Percentiles rank a stretch among this genome's conserved stretches.
Evolutionary conservation across 2,113 vertebrate species (phyloP).

Genomic region (Noctilio leporinus): DNA sequence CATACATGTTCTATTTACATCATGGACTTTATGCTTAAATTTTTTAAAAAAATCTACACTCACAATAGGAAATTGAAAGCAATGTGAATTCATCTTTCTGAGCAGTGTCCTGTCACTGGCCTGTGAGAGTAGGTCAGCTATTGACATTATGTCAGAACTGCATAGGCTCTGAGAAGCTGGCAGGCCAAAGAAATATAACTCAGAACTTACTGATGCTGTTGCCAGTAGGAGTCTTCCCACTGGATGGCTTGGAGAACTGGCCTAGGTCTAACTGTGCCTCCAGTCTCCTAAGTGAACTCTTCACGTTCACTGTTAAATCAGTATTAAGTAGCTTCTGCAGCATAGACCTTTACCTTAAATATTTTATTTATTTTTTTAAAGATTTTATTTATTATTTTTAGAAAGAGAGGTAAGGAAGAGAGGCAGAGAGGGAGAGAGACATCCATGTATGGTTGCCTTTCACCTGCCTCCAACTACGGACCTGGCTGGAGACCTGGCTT

Average conservation of each 20-base stretch:
- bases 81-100: not conserved
- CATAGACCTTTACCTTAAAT: not conserved
- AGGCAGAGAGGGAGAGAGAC: too few relatives aligned
- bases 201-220: not conserved
- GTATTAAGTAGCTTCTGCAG: not conserved
- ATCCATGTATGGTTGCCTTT: too few relatives aligned
- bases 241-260: not conserved
- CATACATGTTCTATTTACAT: not conserved
- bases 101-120: not conserved
- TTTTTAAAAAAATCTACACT: not conserved
- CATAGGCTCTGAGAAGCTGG: not conserved
- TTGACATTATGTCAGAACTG: not conserved
- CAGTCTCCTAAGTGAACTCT: not conserved
- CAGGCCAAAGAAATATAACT: not conserved
- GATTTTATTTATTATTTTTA: too few relatives aligned
- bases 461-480: too few relatives aligned
- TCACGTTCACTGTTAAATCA: not conserved
- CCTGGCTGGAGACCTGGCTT: too few relatives aligned
- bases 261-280: not conserved
- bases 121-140: not conserved
- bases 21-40: not conserved
- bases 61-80: not conserved
- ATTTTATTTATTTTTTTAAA: too few relatives aligned
- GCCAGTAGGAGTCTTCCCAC: not conserved
- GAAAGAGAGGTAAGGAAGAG: too few relatives aligned